phyloP scores from a whole-genome alignment of 2,797 vertebrate genomes.

The Rhynchonycteris naso region DNA sequence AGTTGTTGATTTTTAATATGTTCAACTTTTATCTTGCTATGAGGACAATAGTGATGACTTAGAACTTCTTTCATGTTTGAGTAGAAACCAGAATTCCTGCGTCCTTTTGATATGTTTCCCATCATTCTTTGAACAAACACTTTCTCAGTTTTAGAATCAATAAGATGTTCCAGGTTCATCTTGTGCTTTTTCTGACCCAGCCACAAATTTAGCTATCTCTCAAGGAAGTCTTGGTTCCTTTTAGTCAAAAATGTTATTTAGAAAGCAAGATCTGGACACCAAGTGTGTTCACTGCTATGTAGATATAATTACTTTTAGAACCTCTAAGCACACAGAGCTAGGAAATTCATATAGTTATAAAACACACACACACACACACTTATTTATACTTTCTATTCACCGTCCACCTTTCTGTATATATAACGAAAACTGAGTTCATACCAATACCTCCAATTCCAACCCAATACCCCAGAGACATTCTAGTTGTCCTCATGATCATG shows the following conservation, averaged over 20 bases:
- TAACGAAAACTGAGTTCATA: constrained; percentile 36
- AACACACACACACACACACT: background rate
- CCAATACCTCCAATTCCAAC: background rate
- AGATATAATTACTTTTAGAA: background rate
- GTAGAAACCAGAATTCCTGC: constrained; percentile 11
- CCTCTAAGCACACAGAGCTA: background rate
- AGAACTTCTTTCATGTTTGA: constrained; percentile 34
- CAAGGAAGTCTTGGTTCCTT: background rate
- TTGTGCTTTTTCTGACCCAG: background rate
- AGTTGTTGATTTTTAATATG: background rate
- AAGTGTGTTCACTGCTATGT: background rate
- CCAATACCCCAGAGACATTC: background rate
- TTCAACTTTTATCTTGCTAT: background rate
- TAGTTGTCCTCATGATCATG: background rate
- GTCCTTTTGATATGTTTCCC: background rate
- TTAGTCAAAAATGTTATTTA: constrained; percentile 12
- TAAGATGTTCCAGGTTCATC: background rate
- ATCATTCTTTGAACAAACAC: background rate
- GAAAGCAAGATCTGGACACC: constrained; percentile 18
- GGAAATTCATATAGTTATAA: constrained; percentile 10
- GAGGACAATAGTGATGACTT: constrained; percentile 2
- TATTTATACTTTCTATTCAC: background rate
- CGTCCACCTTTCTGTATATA: background rate
- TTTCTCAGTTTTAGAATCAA: constrained; percentile 31
- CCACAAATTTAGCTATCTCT: background rate